Percentiles rank a stretch among this genome's conserved stretches.
phyloP scores from a whole-genome alignment of 2,113 vertebrate genomes.

The Leptobrachium ailaonicum region DNA sequence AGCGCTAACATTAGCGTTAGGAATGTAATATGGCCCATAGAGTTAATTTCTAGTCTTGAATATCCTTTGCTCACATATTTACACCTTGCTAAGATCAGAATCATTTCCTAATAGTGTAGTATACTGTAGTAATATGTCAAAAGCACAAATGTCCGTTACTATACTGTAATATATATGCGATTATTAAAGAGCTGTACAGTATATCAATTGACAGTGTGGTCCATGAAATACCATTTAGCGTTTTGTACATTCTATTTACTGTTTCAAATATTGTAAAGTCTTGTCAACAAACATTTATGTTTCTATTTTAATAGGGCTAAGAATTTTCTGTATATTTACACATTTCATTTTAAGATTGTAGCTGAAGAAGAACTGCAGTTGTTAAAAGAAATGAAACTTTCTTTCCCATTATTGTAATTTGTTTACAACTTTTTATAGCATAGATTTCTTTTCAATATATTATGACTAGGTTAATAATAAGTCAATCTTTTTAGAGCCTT shows the following conservation, averaged over 20 bases:
- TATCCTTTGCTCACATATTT: no score
- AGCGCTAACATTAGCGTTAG: no score
- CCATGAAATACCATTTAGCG: no score
- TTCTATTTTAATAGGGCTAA: background rate
- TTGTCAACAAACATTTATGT: background rate
- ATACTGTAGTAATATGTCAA: no score
- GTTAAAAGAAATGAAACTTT: background rate
- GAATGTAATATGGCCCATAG: no score
- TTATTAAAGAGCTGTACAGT: no score
- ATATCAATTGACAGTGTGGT: no score
- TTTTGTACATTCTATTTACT: background rate
- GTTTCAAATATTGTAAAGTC: background rate
- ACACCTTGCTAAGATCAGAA: no score
- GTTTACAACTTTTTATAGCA: constrained; percentile 53
- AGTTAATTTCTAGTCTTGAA: no score
- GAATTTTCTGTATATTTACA: background rate
- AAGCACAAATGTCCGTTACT: no score
- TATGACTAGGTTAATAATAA: constrained; percentile 76
- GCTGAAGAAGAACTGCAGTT: background rate
- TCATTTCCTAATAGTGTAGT: no score
- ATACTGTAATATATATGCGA: no score
- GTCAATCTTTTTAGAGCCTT: constrained; percentile 73
- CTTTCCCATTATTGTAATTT: constrained; percentile 38
- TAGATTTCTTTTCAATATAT: constrained; percentile 72
- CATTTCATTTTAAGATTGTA: background rate